Conservation (phyloP, 2,113 vertebrate species). For the Illadopsis cleaveri region DNA sequence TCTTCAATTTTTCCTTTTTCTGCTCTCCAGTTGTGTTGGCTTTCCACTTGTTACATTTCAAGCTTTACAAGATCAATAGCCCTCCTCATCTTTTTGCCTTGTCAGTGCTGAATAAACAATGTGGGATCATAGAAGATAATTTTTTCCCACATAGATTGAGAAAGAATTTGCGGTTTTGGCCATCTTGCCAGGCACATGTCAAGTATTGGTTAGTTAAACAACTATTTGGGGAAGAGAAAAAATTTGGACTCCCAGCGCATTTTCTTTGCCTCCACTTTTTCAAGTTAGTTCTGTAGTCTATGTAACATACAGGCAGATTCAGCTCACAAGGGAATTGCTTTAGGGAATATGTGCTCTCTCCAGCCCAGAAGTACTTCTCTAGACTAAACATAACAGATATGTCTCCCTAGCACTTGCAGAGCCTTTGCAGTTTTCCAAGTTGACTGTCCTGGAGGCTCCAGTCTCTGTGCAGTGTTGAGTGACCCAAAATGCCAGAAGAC, state of each 20-base stretch:
- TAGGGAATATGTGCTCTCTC: neutral
- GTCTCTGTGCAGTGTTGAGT: neutral
- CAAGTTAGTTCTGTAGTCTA: neutral
- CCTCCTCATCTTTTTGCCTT: neutral
- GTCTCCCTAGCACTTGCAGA: neutral
- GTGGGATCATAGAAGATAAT: neutral
- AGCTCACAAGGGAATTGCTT: neutral
- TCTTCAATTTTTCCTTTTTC: neutral
- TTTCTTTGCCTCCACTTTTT: neutral
- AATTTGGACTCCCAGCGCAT: neutral
- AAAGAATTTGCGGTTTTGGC: conserved; percentile 11
- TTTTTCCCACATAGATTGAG: neutral
- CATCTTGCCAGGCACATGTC: neutral
- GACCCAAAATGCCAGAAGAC: neutral
- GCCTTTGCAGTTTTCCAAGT: neutral
- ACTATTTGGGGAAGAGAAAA: neutral
- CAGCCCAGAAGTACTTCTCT: neutral
- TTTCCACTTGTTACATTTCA: neutral
- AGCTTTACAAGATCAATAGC: neutral
- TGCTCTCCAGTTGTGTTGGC: neutral
- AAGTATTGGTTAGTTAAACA: neutral
- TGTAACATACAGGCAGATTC: neutral
- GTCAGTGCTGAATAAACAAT: conserved; percentile 16
- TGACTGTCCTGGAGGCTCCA: neutral
- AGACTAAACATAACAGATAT: conserved; percentile 16